Conservation (phyloP, 1,140 invertebrate species). For the Ephestia elutella region DNA sequence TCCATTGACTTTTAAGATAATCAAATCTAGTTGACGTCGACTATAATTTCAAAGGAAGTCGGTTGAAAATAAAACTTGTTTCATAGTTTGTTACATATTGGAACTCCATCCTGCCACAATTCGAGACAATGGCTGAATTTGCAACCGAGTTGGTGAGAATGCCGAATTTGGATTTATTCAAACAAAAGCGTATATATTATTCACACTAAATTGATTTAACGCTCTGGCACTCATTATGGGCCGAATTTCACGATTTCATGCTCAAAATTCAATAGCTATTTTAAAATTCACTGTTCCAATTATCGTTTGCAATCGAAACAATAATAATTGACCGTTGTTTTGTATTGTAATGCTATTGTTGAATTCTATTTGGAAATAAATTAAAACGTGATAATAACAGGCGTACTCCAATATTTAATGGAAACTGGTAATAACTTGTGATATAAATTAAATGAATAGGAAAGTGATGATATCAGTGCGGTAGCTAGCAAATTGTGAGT, state of each 20-base stretch:
- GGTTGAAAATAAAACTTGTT: too few relatives aligned
- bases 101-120: too few relatives aligned
- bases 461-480: slow-evolving; percentile 23
- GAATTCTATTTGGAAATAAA: background rate
- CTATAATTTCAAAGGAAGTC: too few relatives aligned
- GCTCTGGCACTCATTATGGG: background rate
- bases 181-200: slow-evolving; percentile 5
- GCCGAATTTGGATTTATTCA: background rate
- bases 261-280: slow-evolving; percentile 1
- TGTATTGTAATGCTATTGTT: background rate
- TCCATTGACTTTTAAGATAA: too few relatives aligned
- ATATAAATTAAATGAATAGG: slow-evolving; percentile 16
- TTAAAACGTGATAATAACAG: too few relatives aligned
- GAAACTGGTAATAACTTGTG: too few relatives aligned
- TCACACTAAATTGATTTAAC: background rate
- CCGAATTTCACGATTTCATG: background rate
- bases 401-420: too few relatives aligned
- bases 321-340: background rate
- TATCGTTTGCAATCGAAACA: slow-evolving; percentile 3
- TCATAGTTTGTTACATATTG: too few relatives aligned
- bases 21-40: too few relatives aligned
- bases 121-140: too few relatives aligned
- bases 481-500: slow-evolving; percentile 53
- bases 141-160: background rate
- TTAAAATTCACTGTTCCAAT: slow-evolving; percentile 2